Percentiles rank a stretch among this genome's conserved stretches.
Conservation (phyloP, 2,113 vertebrate species). For the Calyptommatus sinebrachiatus region DNA sequence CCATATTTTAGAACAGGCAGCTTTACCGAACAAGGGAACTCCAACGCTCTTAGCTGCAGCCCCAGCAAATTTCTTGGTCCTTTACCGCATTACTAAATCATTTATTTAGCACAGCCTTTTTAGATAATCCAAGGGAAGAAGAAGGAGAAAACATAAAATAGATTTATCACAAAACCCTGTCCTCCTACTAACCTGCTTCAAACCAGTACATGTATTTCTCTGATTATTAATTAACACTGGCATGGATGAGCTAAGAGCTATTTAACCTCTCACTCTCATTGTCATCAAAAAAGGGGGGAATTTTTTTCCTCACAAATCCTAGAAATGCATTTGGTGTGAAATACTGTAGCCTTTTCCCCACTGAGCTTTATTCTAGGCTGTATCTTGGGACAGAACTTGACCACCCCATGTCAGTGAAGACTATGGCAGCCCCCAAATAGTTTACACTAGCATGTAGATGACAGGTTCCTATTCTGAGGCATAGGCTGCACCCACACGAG, state of each 20-base stretch:
- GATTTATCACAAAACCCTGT: conserved; percentile 63
- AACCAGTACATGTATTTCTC: conserved; percentile 49
- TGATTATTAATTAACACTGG: conserved; percentile 64
- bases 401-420: too few species aligned
- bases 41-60: conserved; percentile 19
- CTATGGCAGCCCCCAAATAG: too few species aligned
- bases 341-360: not conserved
- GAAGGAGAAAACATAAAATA: conserved; percentile 39
- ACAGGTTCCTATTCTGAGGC: too few species aligned
- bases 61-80: conserved; percentile 39
- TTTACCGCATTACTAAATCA: conserved; percentile 56
- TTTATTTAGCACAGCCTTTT: conserved; percentile 53
- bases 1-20: not conserved
- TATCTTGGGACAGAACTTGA: too few species aligned
- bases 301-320: not conserved
- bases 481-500: too few species aligned
- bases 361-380: too few species aligned
- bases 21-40: conserved; percentile 35
- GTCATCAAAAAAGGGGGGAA: conserved; percentile 25
- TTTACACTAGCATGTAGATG: too few species aligned
- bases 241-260: conserved; percentile 41
- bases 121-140: conserved; percentile 35
- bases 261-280: conserved; percentile 48
- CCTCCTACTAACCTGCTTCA: conserved; percentile 58
- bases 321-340: not conserved